Percentiles rank a stretch among this genome's conserved stretches.
Conservation (phyloP, 92 coral and sea anemone genomes). For the Zoanthus solanderi region DNA sequence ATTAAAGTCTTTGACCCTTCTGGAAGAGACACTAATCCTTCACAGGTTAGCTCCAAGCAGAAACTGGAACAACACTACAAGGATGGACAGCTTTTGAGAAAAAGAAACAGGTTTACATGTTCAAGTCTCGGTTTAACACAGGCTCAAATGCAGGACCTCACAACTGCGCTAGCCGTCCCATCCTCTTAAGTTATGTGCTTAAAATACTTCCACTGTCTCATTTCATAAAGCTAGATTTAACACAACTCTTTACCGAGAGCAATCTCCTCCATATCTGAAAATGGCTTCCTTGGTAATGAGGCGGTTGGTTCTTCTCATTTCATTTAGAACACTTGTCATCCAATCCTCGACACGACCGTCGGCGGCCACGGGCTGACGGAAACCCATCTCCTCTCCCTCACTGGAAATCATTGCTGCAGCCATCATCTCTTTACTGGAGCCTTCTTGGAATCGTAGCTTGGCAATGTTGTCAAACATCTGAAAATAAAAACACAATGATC, state of each 20-base stretch:
- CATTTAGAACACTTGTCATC: conserved; percentile 99
- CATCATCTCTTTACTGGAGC: conserved; percentile 86
- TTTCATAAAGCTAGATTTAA: neutral
- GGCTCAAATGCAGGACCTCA: too few relatives aligned
- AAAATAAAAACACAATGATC: conserved; percentile 5
- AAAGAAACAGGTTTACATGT: too few relatives aligned
- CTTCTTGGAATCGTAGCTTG: conserved; percentile 94
- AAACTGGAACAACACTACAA: too few relatives aligned
- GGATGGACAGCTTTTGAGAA: too few relatives aligned
- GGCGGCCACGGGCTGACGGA: conserved; percentile 92
- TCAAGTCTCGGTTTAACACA: too few relatives aligned
- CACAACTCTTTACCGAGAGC: conserved; percentile 72
- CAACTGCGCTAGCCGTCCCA: too few relatives aligned
- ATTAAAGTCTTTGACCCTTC: too few relatives aligned
- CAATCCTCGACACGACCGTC: conserved; percentile 99
- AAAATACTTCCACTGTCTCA: neutral
- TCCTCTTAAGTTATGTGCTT: neutral
- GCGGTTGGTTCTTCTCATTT: conserved; percentile 97
- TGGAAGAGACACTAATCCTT: too few relatives aligned
- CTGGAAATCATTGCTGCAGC: conserved; percentile 96
- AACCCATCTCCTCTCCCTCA: conserved; percentile 96
- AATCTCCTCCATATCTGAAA: conserved; percentile 84
- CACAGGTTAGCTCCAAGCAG: too few relatives aligned
- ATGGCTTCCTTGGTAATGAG: conserved; percentile 98
- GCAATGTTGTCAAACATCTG: conserved; percentile 99